Evolutionary conservation across 2,888 invertebrate genomes (phyloP), one percentile per base, ranked within the genome.

Genomic region (Bombylius major): DNA sequence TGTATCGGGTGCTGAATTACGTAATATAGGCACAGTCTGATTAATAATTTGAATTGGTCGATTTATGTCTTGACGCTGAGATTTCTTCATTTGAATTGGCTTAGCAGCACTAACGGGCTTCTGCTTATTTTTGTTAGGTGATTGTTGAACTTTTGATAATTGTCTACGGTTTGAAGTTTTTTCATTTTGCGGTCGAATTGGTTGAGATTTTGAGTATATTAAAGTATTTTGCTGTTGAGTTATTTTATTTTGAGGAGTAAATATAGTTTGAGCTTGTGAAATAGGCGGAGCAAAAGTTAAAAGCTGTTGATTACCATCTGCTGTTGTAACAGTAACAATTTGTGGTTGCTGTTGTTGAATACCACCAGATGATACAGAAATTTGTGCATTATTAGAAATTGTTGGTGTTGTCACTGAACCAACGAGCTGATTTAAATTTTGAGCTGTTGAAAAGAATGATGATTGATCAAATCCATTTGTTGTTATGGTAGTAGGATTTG

Each of bases 151-250:
- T 50, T 57, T 55, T 5, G 53, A 34, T n/a, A 73, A 62, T 31
- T 76, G 76, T 58, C 77, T 77, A 58, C 77, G 77, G 61, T 78
- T 78, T 0, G 78, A 77, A 59, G 77, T 77, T 62, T 78, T 78
- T 7, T 71, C 66, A 42, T 67, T 66, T 42, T 74, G 72, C 5
- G 77, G 74, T 47, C 78, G 61, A 59, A 78, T 67, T 14, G 78
- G 67, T 59, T 78, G 78, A 59, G 77, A 77, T 61, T 78, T 78
- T 58, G 69, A 70, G 60, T 78, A 67, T 31, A 76, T 74, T 73
- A 76, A 76, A 48, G 77, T 72, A 7, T 77, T 77, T 31, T 77
- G 71, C 44, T 77, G 73, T 50, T 77, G 77, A 7, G 77, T 76
- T n/a, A 71, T 74, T 62, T 76, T 77, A 4, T 76, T 75, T 65